Conservation (phyloP, 1,140 invertebrate genomes). For the Drosophila grimshawi region DNA sequence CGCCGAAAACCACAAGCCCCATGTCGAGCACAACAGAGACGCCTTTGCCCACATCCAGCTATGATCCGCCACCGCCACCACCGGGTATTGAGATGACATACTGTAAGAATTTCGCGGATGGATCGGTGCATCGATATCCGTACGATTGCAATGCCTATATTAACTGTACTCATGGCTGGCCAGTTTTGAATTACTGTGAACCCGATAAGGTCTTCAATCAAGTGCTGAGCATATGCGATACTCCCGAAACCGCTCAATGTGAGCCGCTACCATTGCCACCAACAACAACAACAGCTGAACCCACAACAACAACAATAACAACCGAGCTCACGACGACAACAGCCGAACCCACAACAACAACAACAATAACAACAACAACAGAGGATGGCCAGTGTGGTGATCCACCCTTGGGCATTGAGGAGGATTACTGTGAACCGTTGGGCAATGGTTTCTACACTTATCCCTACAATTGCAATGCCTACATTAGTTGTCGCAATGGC, state of each 20-base stretch:
- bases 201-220: conserved; percentile 63
- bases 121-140: conserved; percentile 54
- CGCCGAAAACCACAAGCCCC: background rate
- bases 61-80: conserved; percentile 54
- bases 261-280: conserved; percentile 56
- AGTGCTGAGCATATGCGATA: conserved; percentile 62
- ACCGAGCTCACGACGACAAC: conserved; percentile 6
- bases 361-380: conserved; percentile 22
- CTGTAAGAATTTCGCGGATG: conserved; percentile 39
- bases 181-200: conserved; percentile 64
- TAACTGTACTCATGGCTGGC: conserved; percentile 65
- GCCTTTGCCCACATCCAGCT: conserved; percentile 43
- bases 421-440: conserved; percentile 39
- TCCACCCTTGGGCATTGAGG: conserved; percentile 32
- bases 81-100: conserved; percentile 48
- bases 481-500: conserved; percentile 57
- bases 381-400: conserved; percentile 44
- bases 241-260: conserved; percentile 61
- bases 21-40: background rate
- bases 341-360: conserved; percentile 12
- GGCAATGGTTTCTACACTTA: conserved; percentile 70
- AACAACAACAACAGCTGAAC: conserved; percentile 7
- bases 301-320: conserved; percentile 25
- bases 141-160: conserved; percentile 76
- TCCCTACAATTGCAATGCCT: conserved; percentile 59